Evolutionary conservation across 2,797 vertebrate species (phyloP).

Genomic region (Capromys pilorides): DNA sequence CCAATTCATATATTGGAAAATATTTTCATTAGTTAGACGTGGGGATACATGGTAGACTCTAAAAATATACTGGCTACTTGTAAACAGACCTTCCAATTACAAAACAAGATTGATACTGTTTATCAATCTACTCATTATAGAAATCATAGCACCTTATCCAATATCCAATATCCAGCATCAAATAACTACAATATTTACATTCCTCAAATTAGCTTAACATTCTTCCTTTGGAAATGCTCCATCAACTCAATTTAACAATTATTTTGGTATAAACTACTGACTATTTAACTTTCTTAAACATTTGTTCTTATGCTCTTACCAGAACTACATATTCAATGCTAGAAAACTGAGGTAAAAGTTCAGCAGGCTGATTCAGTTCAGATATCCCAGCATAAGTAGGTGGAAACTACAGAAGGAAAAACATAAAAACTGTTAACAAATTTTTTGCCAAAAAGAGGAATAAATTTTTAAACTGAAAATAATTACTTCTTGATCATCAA

Average conservation of each 20-base stretch:
- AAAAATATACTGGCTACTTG: background rate
- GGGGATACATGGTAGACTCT: background rate
- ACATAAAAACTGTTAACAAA: slow-evolving; percentile 53
- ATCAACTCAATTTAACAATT: slow-evolving; percentile 49
- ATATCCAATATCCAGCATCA: background rate
- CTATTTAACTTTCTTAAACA: slow-evolving; percentile 60
- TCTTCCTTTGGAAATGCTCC: slow-evolving; percentile 32
- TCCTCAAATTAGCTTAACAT: slow-evolving; percentile 5
- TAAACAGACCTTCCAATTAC: slow-evolving; percentile 36
- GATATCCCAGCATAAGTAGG: slow-evolving; percentile 97
- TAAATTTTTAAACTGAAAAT: slow-evolving; percentile 62
- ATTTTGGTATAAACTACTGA: slow-evolving; percentile 22
- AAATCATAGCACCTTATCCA: slow-evolving; percentile 11
- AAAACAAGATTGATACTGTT: slow-evolving; percentile 29
- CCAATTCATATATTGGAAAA: background rate
- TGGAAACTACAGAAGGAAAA: slow-evolving; percentile 90
- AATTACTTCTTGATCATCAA: slow-evolving; percentile 43
- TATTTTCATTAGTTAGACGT: slow-evolving; percentile 53
- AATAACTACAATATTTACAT: slow-evolving; percentile 33
- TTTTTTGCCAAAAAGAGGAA: slow-evolving; percentile 58
- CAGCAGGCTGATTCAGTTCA: slow-evolving; percentile 97
- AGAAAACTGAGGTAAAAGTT: slow-evolving; percentile 97
- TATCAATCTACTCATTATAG: background rate
- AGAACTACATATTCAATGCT: slow-evolving; percentile 99
- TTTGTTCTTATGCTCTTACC: slow-evolving; percentile 85